Evolutionary conservation across 2,888 invertebrate species (phyloP).

Genomic region (Papilio protenor): DNA sequence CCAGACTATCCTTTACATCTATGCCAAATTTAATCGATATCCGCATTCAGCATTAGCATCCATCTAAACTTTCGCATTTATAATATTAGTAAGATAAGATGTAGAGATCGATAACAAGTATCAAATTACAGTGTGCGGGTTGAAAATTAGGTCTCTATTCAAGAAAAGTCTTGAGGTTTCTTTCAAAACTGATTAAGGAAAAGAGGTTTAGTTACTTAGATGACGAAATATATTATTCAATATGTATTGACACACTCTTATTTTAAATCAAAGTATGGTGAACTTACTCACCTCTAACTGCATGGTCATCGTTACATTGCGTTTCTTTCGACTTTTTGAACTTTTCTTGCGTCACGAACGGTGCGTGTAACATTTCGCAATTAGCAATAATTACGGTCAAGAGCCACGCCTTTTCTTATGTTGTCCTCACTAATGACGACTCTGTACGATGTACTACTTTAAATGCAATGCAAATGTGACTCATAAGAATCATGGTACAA

Average conservation of each 20-base stretch:
- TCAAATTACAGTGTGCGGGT: background rate
- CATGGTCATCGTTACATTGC: constrained; percentile 12
- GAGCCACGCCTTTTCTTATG: constrained; percentile 17
- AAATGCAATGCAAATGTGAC: background rate
- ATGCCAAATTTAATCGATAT: no score
- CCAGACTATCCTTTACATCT: no score
- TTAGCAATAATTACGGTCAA: constrained; percentile 21
- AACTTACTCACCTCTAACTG: background rate
- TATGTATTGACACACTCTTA: constrained; percentile 3
- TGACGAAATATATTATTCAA: background rate
- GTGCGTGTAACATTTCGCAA: constrained; percentile 17
- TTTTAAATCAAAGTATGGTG: constrained; percentile 19
- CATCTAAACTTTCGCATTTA: no score
- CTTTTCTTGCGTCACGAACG: constrained; percentile 12
- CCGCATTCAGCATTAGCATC: no score
- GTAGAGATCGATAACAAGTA: no score
- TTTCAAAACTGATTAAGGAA: background rate
- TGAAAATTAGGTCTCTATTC: background rate
- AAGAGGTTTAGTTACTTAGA: background rate
- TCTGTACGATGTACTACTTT: background rate
- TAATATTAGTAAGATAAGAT: no score
- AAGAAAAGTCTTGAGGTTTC: background rate
- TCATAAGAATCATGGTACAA: background rate
- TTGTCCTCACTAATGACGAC: constrained; percentile 16
- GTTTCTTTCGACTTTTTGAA: constrained; percentile 24